Base-by-base conservation (phyloP, 92 coral and sea anemone species). In the Isaurus tuberculatus region DNA sequence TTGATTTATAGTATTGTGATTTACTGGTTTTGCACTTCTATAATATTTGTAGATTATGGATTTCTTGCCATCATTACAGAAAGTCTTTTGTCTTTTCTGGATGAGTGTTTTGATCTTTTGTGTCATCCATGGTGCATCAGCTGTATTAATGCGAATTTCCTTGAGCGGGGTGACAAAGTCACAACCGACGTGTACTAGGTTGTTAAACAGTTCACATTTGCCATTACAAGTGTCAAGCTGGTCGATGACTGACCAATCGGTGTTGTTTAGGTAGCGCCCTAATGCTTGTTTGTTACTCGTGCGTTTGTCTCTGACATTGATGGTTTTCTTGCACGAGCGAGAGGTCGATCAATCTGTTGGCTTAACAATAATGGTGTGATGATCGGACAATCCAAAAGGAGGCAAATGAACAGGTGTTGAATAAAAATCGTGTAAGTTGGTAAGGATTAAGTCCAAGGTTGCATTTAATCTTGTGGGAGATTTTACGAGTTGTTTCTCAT, bases 361-460 rank as follows among this genome's bases (percentile, higher is more conserved):
- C 27, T 70, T 51, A 14, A 72, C 26, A 19, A 53, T 7, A 27
- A 72, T 49, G 1, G 75, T 66, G 27, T 71, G 71, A 49, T 83
- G 86, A 55, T 83, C 83, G 8, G 83, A 84, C 40, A 74, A 36
- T 5, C 73, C 88, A 77, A 85, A 85, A 22, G 84, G 88, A 36
- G 84, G 84, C 42, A 37, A 23, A 19, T 16, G 40, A 14, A n/a
- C 61, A 22, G 37, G 25, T 16, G 83, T 32, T 3, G 13, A 7
- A 64, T 77, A 67, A 37, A 77, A 65, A 1, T 34, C 37, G 40
- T 69, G 22, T 44, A 69, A 32, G 49, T 69, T 68, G 36, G 83
- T 84, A 36, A 73, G 42, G 3, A 83, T 65, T 71, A 83, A 29
- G 77, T 84, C 87, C 8, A 83, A 57, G 8, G 65, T 73, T 4